phyloP scores from a whole-genome alignment of 64 coral and sea anemone species.

The Hydrozoanthus tunicans region DNA sequence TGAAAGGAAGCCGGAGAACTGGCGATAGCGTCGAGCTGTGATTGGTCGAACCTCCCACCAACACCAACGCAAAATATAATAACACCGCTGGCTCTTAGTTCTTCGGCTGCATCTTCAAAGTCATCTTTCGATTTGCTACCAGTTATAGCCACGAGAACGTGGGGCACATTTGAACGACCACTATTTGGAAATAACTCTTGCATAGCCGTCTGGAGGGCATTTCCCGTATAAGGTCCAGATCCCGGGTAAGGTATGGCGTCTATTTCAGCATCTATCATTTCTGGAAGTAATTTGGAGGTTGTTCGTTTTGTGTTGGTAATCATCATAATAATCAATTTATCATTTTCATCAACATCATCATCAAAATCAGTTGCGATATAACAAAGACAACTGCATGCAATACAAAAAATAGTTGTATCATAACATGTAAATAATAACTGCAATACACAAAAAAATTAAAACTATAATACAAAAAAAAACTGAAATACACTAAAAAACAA shows the following conservation, averaged over 20 bases:
- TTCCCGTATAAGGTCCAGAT: conserved; percentile 49
- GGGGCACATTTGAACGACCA: conserved; percentile 51
- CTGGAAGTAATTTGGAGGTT: neutral
- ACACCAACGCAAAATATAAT: conserved; percentile 75
- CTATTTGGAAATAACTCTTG: conserved; percentile 63
- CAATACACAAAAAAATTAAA: no score
- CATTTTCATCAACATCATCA: no score
- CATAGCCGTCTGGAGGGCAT: conserved; percentile 57
- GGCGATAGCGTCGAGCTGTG: conserved; percentile 73
- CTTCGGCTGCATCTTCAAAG: conserved; percentile 55
- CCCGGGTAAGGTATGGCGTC: conserved; percentile 34
- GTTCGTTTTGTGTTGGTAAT: no score
- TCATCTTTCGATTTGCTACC: conserved; percentile 73
- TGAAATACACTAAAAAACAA: no score
- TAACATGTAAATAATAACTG: no score
- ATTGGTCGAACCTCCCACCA: conserved; percentile 64
- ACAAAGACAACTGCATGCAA: no score
- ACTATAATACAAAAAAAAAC: no score
- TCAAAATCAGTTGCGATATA: no score
- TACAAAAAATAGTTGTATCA: no score
- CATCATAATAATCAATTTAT: no score
- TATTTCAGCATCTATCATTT: conserved; percentile 29
- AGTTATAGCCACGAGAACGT: conserved; percentile 59
- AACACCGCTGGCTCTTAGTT: conserved; percentile 65
- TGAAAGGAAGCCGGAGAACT: conserved; percentile 61